Evolutionary conservation across 2,888 invertebrate species (phyloP).

Genomic region (Macrophya alboannulata): DNA sequence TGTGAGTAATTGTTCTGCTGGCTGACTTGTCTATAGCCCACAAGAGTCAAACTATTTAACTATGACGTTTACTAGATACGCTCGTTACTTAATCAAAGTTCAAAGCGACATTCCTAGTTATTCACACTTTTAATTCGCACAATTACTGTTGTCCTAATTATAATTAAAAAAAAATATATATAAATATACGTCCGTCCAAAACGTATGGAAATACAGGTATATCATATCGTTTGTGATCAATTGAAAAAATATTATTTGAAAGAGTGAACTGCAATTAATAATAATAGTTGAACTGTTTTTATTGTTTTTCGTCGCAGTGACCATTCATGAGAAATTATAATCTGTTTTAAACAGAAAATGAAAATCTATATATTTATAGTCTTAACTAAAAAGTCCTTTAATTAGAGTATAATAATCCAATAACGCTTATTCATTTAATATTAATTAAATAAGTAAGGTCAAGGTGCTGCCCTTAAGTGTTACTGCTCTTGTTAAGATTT

Average conservation of each 20-base stretch:
- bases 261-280: not conserved
- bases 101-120: not conserved
- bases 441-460: constrained; percentile 56
- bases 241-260: not conserved
- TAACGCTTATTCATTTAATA: constrained; percentile 67
- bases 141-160: constrained; percentile 8
- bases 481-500: constrained; percentile 43
- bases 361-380: constrained; percentile 41
- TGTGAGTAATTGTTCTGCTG: not conserved
- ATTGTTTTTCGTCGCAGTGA: not conserved
- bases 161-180: not conserved
- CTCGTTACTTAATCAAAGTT: constrained; percentile 30
- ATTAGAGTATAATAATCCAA: constrained; percentile 63
- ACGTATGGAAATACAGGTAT: not conserved
- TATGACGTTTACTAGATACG: not conserved
- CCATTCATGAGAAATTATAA: not conserved
- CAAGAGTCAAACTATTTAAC: constrained; percentile 27
- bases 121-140: constrained; percentile 1
- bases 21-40: constrained; percentile 3
- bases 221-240: not conserved
- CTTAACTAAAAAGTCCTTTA: constrained; percentile 53
- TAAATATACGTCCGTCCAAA: not conserved
- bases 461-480: constrained; percentile 49
- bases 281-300: not conserved
- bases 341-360: constrained; percentile 24